These are phyloP conservation scores for Oreochromis tanganicae DNA, from an alignment of 2,113 vertebrate species.

Conservation along the genomic window DNA sequence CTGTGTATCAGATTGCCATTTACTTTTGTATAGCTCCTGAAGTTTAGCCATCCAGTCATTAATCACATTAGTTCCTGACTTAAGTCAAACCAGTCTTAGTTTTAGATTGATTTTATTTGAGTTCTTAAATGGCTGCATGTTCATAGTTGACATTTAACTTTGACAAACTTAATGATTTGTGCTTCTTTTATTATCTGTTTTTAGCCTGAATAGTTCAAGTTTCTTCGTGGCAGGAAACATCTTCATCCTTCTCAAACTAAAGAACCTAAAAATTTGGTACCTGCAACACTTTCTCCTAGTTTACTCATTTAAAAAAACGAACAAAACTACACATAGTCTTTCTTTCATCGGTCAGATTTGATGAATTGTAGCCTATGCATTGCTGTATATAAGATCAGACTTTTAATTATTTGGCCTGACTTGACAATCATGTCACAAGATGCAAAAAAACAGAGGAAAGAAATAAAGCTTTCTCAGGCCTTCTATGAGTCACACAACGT, in stretches of 20 bases:
- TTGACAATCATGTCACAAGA: slow-evolving; percentile 65
- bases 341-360: not conserved
- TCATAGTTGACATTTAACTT: not conserved
- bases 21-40: not conserved
- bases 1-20: not conserved
- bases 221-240: not conserved
- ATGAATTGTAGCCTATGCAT: slow-evolving; percentile 13
- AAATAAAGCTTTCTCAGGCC: not conserved
- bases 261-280: not conserved
- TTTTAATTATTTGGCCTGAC: slow-evolving; percentile 26
- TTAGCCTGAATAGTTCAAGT: not conserved
- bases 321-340: not conserved
- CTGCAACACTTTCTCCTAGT: not conserved
- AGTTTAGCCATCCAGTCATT: not conserved
- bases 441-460: not conserved
- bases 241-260: not conserved
- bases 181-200: not conserved
- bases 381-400: slow-evolving; percentile 25
- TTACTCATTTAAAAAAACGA: not conserved
- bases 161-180: not conserved
- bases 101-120: not conserved
- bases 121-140: not conserved
- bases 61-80: not conserved
- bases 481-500: not conserved
- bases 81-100: not conserved